A percentile compares a stretch with the other conserved stretches of the same genome.
These are phyloP conservation scores for Salvator merianae DNA, from an alignment of 2,113 vertebrate genomes.

Conservation along the genomic window DNA sequence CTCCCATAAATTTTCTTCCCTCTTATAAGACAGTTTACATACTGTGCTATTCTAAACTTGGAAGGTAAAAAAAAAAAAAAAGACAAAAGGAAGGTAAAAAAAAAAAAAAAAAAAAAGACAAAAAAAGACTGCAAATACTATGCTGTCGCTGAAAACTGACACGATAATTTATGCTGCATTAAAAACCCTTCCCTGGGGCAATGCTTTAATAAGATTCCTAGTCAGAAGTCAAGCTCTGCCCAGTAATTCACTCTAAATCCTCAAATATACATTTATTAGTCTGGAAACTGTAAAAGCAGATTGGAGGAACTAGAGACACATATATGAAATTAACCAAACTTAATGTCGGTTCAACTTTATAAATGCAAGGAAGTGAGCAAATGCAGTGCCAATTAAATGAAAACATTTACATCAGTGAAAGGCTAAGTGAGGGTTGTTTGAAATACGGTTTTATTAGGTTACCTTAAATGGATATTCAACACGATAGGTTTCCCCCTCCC, in stretches of 20 bases:
- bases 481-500: constrained; percentile 52
- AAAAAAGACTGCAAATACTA: constrained; percentile 25
- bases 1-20: constrained; percentile 7
- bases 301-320: constrained; percentile 41
- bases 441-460: constrained; percentile 57
- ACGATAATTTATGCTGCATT: constrained; percentile 67
- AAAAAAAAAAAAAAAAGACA: neutral
- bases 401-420: constrained; percentile 36
- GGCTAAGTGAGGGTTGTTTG: constrained; percentile 62
- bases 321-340: constrained; percentile 53
- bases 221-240: constrained; percentile 68
- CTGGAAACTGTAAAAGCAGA: constrained; percentile 67
- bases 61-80: constrained; percentile 22
- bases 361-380: constrained; percentile 34
- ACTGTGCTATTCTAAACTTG: constrained; percentile 34
- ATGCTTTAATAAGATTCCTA: constrained; percentile 74
- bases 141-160: constrained; percentile 65
- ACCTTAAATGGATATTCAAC: constrained; percentile 51
- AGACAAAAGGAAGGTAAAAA: constrained; percentile 29
- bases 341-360: constrained; percentile 49
- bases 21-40: neutral
- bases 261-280: constrained; percentile 70
- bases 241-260: constrained; percentile 71
- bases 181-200: constrained; percentile 74
- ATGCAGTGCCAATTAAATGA: neutral